phyloP scores from a whole-genome alignment of 53 echinoderm and acorn worm genomes.

The Holothuria leucospilota region DNA sequence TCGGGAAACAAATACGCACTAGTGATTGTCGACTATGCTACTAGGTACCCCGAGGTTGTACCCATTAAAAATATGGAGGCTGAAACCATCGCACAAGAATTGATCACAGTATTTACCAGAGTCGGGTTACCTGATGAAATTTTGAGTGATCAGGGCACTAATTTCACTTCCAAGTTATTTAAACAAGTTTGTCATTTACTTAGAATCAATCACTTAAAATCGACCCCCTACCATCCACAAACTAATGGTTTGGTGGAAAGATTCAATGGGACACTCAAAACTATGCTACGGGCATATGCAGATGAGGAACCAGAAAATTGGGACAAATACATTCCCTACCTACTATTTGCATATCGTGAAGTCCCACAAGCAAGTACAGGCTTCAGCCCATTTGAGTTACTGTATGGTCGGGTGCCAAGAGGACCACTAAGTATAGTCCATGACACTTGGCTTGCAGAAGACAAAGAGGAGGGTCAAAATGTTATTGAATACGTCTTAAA shows the following conservation, averaged over 20 bases:
- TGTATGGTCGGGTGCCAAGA: background rate
- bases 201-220: background rate
- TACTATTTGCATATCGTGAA: slow-evolving; percentile 30
- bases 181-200: slow-evolving; percentile 9
- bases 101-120: slow-evolving; percentile 36
- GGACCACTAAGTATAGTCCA: slow-evolving; percentile 13
- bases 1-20: slow-evolving; percentile 29
- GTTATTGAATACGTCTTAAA: slow-evolving; percentile 21
- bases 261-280: slow-evolving; percentile 30
- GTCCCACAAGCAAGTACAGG: slow-evolving; percentile 49
- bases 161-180: slow-evolving; percentile 31
- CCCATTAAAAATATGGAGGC: slow-evolving; percentile 22
- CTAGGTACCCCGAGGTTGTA: slow-evolving; percentile 36
- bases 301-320: slow-evolving; percentile 14
- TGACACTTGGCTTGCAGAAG: slow-evolving; percentile 7
- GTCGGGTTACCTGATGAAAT: slow-evolving; percentile 29
- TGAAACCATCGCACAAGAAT: slow-evolving; percentile 17
- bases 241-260: slow-evolving; percentile 32
- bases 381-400: slow-evolving; percentile 40
- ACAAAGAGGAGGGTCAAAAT: background rate
- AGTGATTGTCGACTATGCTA: slow-evolving; percentile 45
- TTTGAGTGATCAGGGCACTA: slow-evolving; percentile 31
- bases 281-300: slow-evolving; percentile 33
- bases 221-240: slow-evolving; percentile 44
- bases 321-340: slow-evolving; percentile 39